phyloP scores from a whole-genome alignment of 1,140 invertebrate species.

The Pararge aegeria region DNA sequence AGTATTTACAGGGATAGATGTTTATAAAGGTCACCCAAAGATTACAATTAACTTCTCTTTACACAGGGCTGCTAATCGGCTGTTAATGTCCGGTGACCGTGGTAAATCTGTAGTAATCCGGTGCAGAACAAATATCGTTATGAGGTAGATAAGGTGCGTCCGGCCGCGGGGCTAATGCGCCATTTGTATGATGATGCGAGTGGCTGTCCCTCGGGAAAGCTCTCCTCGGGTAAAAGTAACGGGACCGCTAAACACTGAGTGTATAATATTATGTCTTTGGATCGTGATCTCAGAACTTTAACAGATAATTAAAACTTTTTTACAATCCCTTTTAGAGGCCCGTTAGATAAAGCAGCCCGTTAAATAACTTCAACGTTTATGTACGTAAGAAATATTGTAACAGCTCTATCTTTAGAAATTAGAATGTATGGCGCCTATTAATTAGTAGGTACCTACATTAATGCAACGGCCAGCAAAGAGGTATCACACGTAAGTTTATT shows the following conservation, averaged over 20 bases:
- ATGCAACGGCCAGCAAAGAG: too few relatives aligned
- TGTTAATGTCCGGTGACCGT: slow-evolving; percentile 63
- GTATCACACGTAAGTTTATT: too few relatives aligned
- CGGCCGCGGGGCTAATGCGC: slow-evolving; percentile 64
- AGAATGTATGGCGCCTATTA: too few relatives aligned
- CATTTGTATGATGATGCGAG: slow-evolving; percentile 75
- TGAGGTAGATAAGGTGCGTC: slow-evolving; percentile 75
- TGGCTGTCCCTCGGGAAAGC: slow-evolving; percentile 39
- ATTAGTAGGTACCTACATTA: too few relatives aligned
- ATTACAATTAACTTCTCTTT: slow-evolving; percentile 67
- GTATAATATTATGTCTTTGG: too few relatives aligned
- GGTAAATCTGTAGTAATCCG: slow-evolving; percentile 76
- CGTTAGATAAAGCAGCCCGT: too few relatives aligned
- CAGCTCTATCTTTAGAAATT: too few relatives aligned
- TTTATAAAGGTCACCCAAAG: slow-evolving; percentile 31
- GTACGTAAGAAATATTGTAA: too few relatives aligned
- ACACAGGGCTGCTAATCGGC: slow-evolving; percentile 66
- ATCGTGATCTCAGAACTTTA: too few relatives aligned
- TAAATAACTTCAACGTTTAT: too few relatives aligned
- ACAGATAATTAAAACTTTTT: too few relatives aligned
- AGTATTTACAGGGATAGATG: background rate
- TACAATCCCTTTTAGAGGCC: too few relatives aligned
- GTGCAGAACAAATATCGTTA: slow-evolving; percentile 73
- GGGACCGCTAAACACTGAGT: slow-evolving; percentile 5
- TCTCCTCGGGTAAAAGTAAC: slow-evolving; percentile 20